phyloP scores from a whole-genome alignment of 1,140 invertebrate species.

The Bilobella aurantiaca region DNA sequence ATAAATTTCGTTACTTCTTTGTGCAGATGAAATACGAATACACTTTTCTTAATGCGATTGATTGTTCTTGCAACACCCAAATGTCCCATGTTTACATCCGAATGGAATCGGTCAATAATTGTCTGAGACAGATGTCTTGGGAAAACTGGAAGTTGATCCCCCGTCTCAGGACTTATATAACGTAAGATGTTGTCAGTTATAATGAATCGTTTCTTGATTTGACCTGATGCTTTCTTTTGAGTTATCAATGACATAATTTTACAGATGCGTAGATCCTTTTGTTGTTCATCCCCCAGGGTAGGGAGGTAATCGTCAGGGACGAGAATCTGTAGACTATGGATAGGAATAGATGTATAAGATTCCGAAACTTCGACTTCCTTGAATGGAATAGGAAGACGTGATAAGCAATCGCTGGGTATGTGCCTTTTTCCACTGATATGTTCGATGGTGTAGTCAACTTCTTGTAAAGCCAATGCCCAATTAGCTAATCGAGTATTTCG shows the following conservation, averaged over 20 bases:
- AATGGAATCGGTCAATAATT: too few species aligned
- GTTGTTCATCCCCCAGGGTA: background rate
- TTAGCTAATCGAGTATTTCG: background rate
- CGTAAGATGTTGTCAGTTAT: too few species aligned
- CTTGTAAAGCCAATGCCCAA: background rate
- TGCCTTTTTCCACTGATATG: background rate
- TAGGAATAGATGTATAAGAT: background rate
- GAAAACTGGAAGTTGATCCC: too few species aligned
- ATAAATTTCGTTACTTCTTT: background rate
- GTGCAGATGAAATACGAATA: background rate
- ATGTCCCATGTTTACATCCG: too few species aligned
- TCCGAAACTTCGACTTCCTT: background rate
- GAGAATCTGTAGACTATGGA: background rate
- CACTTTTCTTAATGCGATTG: background rate
- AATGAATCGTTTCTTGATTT: too few species aligned
- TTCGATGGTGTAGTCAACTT: background rate
- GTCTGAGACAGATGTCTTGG: too few species aligned
- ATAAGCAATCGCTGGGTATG: background rate
- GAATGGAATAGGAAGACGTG: background rate
- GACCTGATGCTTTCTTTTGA: too few species aligned
- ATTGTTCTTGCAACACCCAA: background rate
- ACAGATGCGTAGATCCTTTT: too few species aligned
- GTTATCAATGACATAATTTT: too few species aligned
- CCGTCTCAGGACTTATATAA: too few species aligned
- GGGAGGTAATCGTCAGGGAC: background rate